A percentile compares a stretch with the other conserved stretches of the same genome.
Evolutionary conservation across 2,797 vertebrate species (phyloP).

Genomic region (Tragelaphus eurycerus): DNA sequence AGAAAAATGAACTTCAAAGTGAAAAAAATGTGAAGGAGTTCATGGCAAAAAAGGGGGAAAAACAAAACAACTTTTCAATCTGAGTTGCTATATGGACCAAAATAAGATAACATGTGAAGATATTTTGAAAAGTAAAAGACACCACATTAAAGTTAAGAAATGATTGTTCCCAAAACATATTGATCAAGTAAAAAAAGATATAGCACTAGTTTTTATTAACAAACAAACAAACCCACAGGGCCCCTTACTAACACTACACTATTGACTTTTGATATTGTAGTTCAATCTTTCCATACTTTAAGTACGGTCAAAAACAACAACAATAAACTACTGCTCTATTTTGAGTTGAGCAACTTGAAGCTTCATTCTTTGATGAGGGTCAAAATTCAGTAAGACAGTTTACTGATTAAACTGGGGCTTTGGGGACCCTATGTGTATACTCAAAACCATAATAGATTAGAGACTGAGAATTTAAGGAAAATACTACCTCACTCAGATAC

Average conservation of each 20-base stretch:
- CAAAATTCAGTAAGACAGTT: conserved; percentile 35
- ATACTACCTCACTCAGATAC: not conserved
- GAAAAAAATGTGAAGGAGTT: not conserved
- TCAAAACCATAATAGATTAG: not conserved
- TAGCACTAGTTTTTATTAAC: not conserved
- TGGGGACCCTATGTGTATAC: not conserved
- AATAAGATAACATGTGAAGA: not conserved
- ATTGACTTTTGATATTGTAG: not conserved
- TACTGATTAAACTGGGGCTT: not conserved
- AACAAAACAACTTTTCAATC: not conserved
- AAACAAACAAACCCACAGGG: not conserved
- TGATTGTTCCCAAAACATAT: not conserved
- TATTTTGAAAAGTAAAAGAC: conserved; percentile 26
- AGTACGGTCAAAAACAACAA: not conserved
- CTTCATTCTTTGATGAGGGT: conserved; percentile 26
- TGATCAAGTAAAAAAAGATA: not conserved
- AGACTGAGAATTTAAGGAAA: conserved; percentile 39
- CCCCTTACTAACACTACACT: not conserved
- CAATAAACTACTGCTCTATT: not conserved
- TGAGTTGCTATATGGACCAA: not conserved
- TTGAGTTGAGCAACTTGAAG: conserved; percentile 2
- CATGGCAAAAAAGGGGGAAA: not conserved
- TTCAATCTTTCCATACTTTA: conserved; percentile 21
- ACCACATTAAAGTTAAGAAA: conserved; percentile 5
- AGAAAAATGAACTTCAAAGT: not conserved